These are phyloP conservation scores for Trinorchestia longiramus DNA, from an alignment of 1,140 invertebrate genomes.

Conservation along the genomic window DNA sequence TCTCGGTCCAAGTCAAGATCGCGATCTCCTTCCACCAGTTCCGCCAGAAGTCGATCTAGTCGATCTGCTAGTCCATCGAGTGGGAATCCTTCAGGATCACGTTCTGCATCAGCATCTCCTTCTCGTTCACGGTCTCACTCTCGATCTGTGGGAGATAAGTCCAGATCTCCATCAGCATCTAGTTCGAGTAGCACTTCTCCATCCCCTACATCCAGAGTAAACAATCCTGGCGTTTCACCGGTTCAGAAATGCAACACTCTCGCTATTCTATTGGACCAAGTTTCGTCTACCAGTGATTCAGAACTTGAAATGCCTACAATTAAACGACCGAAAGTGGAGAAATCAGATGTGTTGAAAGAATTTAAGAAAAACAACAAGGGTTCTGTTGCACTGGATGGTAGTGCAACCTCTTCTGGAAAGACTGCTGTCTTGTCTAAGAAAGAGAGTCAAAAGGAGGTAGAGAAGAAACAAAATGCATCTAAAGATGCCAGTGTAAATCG, in stretches of 20 bases:
- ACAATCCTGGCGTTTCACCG: not conserved
- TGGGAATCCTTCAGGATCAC: slow-evolving; percentile 13
- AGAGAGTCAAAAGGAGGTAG: not conserved
- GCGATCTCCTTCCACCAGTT: slow-evolving; percentile 13
- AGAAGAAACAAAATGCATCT: not conserved
- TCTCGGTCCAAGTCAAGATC: not conserved
- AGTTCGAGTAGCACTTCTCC: not conserved
- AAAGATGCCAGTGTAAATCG: not conserved
- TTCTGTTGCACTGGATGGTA: not conserved
- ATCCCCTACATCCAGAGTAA: not conserved
- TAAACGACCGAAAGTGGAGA: not conserved
- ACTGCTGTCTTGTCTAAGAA: not conserved
- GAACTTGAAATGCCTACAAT: slow-evolving; percentile 9
- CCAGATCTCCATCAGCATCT: not conserved
- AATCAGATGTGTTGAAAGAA: not conserved
- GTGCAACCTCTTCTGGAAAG: not conserved
- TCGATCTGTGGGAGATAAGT: not conserved
- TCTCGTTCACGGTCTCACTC: not conserved
- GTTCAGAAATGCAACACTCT: not conserved
- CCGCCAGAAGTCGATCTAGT: not conserved
- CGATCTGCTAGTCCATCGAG: slow-evolving; percentile 2
- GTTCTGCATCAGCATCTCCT: slow-evolving; percentile 16
- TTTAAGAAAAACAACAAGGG: not conserved
- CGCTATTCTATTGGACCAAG: not conserved
- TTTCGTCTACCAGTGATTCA: slow-evolving; percentile 18